Base-by-base conservation (phyloP, 2,113 vertebrate species). In the Hippocampus zosterae region DNA sequence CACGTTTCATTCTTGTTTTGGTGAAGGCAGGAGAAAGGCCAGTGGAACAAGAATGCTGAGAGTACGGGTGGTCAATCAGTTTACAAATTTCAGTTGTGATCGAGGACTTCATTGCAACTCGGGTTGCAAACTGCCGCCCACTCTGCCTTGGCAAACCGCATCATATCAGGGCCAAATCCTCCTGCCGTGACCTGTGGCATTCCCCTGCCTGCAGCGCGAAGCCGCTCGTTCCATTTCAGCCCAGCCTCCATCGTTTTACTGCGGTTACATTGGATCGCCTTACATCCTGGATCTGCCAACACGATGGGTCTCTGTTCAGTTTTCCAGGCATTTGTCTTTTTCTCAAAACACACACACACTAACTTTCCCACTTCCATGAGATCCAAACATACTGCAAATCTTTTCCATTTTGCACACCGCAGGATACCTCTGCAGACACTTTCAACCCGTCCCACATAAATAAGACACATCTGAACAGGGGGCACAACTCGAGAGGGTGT, bases 21-120 rank as follows among this genome's bases (percentile, higher is more conserved):
- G 69, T 79, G 75, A 75, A 77, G 76, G 77, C 75, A 83, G 73
- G 85, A 88, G 75, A 78, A 81, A 77, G 79, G 60, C 80, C 74
- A 65, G 75, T 67, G 72, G 74, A 83, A 66, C 67, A 76, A 77
- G 80, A 87, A 81, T 77, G 79, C 78, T 84, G 74, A 69, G 76
- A 68, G 76, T 84, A 86, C 68, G 88, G 88, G 90, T 91, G 90
- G 91, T 90, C 91, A 92, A 79, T 90, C 82, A 87, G 78, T 89
- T 91, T 85, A 88, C 85, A 90, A 75, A 79, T 88, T 85, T 92
- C 87, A 90, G 81, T 88, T 88, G 85, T 84, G 86, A 88, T 83
- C 78, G 81, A 85, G 76, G 63, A 65, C 68, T 77, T 83, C 77
- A 86, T 72, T 74, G 75, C 64, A 65, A 71, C 55, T 56, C 67